Evolutionary conservation across 1,140 invertebrate species (phyloP), one percentile per base, ranked within the genome.

Genomic region (Drosophila grimshawi): DNA sequence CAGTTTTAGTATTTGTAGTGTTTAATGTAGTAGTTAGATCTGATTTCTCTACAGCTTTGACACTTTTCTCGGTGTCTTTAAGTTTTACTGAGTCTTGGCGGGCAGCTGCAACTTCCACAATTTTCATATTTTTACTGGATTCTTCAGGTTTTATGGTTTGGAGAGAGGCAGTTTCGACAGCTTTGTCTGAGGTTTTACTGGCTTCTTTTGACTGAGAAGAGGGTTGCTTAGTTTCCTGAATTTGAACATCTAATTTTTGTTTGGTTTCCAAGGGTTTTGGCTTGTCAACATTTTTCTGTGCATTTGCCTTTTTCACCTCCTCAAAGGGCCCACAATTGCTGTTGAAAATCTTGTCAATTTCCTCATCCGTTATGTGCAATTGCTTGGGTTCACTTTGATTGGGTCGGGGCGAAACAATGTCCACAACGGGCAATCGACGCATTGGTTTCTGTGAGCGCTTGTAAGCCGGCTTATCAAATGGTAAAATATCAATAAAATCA

Each of bases 391-490:
- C 81, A 32, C 70, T 53, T 37, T 61, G 73, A 5, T n/a, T 69
- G 5, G 60, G 70, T 29, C 88, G 75, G 2, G 86, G 90, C 3
- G 93, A 83, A 6, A 93, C 91, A 41, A 94, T 93, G 74, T 95
- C 94, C 56, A 93, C 91, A 41, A 95, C 93, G 2, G 89, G 75
- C 30, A 95, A 92, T 59, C 93, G 92, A 60, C 93, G 94, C 43
- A 95, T 76, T 0, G 94, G 91, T 76, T 94, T 93, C 93, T 95
- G 95, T 7, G 94, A 95, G 71, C 94, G 93, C 74, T 95, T 92
- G 85, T 95, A 94, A 6, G 95, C 94, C 11, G 94, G 93, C 92
- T 96, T 96, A 67, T 93, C 91, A 27, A 95, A 92, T 11, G 94
- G 93, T 70, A 94, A 80, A 48, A 96, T 93, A 32, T 95, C 93